Percentiles rank a stretch among this genome's conserved stretches.
Evolutionary conservation across 2,113 vertebrate species (phyloP).

Genomic region (Saccopteryx bilineata): DNA sequence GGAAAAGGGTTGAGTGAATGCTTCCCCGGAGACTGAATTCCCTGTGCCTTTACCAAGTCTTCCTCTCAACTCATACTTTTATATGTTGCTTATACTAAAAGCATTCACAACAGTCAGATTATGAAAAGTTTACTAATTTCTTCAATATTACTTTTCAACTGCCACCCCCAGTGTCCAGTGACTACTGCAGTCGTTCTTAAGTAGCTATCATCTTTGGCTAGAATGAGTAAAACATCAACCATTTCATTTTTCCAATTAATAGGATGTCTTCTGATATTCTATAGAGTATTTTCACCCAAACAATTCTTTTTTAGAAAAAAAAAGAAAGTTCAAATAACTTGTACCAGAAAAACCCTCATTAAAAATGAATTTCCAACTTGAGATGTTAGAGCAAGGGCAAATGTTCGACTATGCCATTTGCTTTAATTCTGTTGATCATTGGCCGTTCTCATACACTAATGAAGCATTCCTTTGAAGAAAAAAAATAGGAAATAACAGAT

Average conservation of each 20-base stretch:
- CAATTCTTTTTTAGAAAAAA: constrained; percentile 50
- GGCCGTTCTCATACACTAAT: constrained; percentile 75
- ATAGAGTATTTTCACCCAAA: constrained; percentile 73
- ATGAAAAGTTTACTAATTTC: constrained; percentile 84
- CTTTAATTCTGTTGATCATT: constrained; percentile 54
- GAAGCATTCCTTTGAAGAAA: constrained; percentile 52
- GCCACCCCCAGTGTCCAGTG: constrained; percentile 53
- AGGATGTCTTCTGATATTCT: constrained; percentile 78
- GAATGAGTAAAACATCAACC: constrained; percentile 60
- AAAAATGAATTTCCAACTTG: constrained; percentile 80
- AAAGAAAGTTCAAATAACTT: constrained; percentile 64
- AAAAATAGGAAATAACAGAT: constrained; percentile 65
- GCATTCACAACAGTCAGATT: constrained; percentile 80
- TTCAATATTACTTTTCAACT: constrained; percentile 82
- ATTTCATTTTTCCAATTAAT: constrained; percentile 75
- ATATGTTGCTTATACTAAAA: constrained; percentile 78
- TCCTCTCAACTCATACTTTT: constrained; percentile 68
- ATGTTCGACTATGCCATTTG: constrained; percentile 52
- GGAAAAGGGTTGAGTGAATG: constrained; percentile 42
- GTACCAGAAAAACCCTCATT: constrained; percentile 78
- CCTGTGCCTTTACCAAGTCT: constrained; percentile 70
- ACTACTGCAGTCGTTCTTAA: constrained; percentile 67
- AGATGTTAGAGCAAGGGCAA: constrained; percentile 70
- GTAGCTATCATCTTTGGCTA: constrained; percentile 67
- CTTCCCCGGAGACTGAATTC: constrained; percentile 78